Evolutionary conservation across 64 coral and sea anemone species (phyloP).

Genomic region (Pocillopora verrucosa): DNA sequence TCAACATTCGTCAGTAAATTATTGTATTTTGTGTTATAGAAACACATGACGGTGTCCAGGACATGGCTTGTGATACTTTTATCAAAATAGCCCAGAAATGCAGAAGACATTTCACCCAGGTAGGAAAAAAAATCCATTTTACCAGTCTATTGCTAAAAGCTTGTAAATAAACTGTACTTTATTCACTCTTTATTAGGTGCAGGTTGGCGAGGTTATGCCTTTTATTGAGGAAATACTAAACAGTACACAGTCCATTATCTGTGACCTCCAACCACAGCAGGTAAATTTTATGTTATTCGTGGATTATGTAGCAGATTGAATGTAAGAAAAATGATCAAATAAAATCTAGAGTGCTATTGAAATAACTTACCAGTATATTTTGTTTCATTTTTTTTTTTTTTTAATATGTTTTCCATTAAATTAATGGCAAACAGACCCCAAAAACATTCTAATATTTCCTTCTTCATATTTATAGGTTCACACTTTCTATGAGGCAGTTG

Average conservation of each 20-base stretch:
- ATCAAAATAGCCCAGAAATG: conserved; percentile 99
- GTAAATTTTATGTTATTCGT: background rate
- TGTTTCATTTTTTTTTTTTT: no score
- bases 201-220: conserved; percentile 99
- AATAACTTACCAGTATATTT: no score
- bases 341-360: no score
- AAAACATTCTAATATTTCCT: background rate
- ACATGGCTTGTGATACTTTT: conserved; percentile 99
- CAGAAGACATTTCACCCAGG: conserved; percentile 96
- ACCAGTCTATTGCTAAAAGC: no score
- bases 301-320: background rate
- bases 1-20: background rate
- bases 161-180: background rate
- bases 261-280: conserved; percentile 96
- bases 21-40: conserved; percentile 54
- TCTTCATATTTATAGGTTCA: conserved; percentile 60
- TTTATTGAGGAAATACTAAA: conserved; percentile 99
- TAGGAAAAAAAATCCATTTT: background rate
- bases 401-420: no score
- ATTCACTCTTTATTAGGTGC: conserved; percentile 57
- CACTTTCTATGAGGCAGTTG: conserved; percentile 99
- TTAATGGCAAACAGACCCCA: no score
- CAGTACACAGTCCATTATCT: conserved; percentile 96
- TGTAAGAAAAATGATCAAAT: no score
- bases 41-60: conserved; percentile 99